Conservation (phyloP, 2,113 vertebrate genomes). For the Andinoacara biseriatus region DNA sequence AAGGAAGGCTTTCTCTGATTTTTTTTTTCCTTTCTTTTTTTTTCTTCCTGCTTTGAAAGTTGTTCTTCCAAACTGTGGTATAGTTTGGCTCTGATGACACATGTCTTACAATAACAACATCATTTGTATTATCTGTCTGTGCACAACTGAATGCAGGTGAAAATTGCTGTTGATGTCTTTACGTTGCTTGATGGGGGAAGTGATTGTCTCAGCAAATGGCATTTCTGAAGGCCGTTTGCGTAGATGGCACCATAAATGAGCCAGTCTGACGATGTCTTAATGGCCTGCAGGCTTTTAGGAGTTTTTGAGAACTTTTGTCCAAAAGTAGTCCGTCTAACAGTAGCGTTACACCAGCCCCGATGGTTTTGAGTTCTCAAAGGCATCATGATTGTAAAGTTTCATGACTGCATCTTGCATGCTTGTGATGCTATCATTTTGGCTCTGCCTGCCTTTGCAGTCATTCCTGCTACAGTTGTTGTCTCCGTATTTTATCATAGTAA, state of each 20-base stretch:
- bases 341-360: background rate
- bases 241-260: background rate
- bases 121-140: constrained; percentile 16
- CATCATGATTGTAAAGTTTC: background rate
- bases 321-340: background rate
- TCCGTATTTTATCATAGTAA: background rate
- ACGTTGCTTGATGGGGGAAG: background rate
- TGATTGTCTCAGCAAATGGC: constrained; percentile 8
- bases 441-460: background rate
- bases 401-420: background rate
- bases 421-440: background rate
- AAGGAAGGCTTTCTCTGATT: constrained; percentile 1
- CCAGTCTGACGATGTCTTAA: background rate
- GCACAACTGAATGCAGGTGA: background rate
- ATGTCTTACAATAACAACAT: background rate
- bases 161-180: background rate
- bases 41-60: background rate
- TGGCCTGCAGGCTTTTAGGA: background rate
- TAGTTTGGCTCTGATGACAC: background rate
- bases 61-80: background rate
- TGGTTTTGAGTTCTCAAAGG: background rate
- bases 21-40: background rate
- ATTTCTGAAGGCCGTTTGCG: background rate
- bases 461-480: background rate
- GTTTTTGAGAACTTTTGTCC: background rate